A percentile compares a stretch with the other conserved stretches of the same genome.
phyloP scores from a whole-genome alignment of 2,797 vertebrate genomes.

The Furcifer pardalis region DNA sequence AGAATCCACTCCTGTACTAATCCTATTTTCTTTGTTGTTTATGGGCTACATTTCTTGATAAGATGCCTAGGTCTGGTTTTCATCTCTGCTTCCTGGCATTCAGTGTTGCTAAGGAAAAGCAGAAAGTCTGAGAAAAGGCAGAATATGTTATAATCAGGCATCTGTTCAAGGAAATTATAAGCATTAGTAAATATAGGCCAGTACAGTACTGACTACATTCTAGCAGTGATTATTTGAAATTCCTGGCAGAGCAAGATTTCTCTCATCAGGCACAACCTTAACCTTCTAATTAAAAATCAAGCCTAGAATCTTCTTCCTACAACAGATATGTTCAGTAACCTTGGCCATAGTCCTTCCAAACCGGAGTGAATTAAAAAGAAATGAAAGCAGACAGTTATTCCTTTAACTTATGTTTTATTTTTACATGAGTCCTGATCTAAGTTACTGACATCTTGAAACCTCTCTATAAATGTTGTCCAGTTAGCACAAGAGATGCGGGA shows the following conservation, averaged over 20 bases:
- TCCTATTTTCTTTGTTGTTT: not conserved
- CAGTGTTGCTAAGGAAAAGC: conserved; percentile 4
- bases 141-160: not conserved
- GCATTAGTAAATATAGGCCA: not conserved
- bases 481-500: not conserved
- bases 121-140: not conserved
- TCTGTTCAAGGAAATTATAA: not conserved
- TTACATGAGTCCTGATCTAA: not conserved
- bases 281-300: not conserved
- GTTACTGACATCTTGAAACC: not conserved
- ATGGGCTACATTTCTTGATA: not conserved
- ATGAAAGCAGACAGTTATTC: not conserved
- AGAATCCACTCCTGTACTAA: not conserved
- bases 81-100: not conserved
- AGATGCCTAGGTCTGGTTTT: not conserved
- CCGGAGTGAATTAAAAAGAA: not conserved
- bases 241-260: not conserved
- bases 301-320: not conserved
- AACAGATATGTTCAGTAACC: not conserved
- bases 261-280: not conserved
- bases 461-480: not conserved
- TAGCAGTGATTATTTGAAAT: not conserved
- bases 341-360: not conserved
- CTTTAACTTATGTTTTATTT: not conserved
- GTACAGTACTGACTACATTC: not conserved